Base-by-base conservation (phyloP, 2,113 vertebrate genomes). In the Anarrhichthys ocellatus region DNA sequence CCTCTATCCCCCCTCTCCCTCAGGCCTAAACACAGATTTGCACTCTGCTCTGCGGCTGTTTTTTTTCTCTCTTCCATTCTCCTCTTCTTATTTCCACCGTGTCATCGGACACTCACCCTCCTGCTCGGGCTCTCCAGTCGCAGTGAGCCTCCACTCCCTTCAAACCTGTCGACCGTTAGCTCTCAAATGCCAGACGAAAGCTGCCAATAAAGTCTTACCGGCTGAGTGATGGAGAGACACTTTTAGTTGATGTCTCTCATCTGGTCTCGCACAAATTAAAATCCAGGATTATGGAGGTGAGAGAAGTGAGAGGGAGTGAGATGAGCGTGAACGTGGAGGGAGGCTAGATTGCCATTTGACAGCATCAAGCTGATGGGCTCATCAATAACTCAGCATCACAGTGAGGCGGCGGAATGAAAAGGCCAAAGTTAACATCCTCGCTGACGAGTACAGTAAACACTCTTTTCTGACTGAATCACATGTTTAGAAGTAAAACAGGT, bases 171-270 rank as follows among this genome's bases (percentile, higher is more conserved):
- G 44, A 18, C 48, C 15, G n/a, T 52, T 61, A 69, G 76, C 79
- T 81, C 70, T 76, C 20, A 88, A 81, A 86, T 18, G 76, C 76
- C 58, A 56, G 68, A 67, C 22, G 29, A 83, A 77, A 85, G 70
- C 87, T 88, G 90, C 81, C 86, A 86, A 83, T 87, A 92, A 90
- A 75, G 72, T 68, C 40, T 81, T 46, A 59, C 46, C 15, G n/a
- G 40, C 11, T 14, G 42, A 52, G 38, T 4, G 17, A 15, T 44
- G 69, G 40, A 65, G 29, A 48, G 29, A 32, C 7, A 40, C 38
- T 85, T 71, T 83, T 40, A 44, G 85, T 67, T 54, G 52, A 66
- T 36, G 75, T 24, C 69, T 77, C 59, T 89, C 77, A 87, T 78
- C 78, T 54, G 36, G 66, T 74, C 48, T 44, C 17, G 36, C 3